Conservation (phyloP, 2,113 vertebrate species). For the Petaurus breviceps region DNA sequence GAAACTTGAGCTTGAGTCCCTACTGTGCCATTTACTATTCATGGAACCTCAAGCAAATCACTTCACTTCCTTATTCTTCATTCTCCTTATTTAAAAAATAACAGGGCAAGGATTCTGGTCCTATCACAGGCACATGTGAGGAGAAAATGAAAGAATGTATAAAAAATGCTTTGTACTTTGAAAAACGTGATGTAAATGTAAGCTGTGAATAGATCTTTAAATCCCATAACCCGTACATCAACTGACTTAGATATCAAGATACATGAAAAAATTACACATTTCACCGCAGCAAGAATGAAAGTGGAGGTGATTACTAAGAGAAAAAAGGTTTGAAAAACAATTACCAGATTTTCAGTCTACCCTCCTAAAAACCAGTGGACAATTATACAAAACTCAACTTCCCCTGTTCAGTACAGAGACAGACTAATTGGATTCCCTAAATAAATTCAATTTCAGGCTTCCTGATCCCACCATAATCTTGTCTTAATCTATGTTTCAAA, state of each 20-base stretch:
- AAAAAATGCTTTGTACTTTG: no score
- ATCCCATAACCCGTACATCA: no score
- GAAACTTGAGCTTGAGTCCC: no score
- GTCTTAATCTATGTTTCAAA: not conserved
- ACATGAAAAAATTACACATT: not conserved
- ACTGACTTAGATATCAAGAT: not conserved
- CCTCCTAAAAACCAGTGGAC: not conserved
- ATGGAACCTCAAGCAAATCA: no score
- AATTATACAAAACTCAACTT: not conserved
- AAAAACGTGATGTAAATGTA: no score
- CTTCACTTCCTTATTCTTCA: no score
- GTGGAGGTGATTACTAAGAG: not conserved
- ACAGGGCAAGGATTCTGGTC: no score
- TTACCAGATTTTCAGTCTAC: not conserved
- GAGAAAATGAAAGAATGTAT: no score
- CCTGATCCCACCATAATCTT: not conserved
- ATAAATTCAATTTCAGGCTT: not conserved
- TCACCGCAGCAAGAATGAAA: not conserved
- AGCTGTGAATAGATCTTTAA: no score
- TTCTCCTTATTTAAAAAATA: no score
- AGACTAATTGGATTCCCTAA: not conserved
- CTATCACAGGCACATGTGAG: no score
- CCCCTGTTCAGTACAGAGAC: not conserved
- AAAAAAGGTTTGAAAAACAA: not conserved
- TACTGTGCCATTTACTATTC: no score